Percentiles rank a stretch among this genome's conserved stretches.
phyloP scores from a whole-genome alignment of 2,888 invertebrate genomes.

The Agrilus mali region DNA sequence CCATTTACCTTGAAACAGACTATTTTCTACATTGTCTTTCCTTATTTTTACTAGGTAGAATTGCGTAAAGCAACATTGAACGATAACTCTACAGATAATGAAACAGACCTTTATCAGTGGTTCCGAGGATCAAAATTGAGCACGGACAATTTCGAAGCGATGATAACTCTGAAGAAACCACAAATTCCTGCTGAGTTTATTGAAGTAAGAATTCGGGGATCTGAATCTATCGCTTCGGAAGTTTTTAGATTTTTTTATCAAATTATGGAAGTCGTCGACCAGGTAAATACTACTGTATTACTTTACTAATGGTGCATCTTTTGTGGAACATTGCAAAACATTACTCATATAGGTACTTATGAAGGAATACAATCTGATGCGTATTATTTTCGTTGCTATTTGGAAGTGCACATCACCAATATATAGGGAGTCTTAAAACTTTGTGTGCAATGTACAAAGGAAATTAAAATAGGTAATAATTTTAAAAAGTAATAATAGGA shows the following conservation, averaged over 20 bases:
- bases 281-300: constrained; percentile 28
- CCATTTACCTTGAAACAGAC: not conserved
- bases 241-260: constrained; percentile 61
- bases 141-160: constrained; percentile 52
- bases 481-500: too few relatives aligned
- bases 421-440: too few relatives aligned
- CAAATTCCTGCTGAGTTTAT: constrained; percentile 36
- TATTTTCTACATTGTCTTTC: too few relatives aligned
- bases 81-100: constrained; percentile 32
- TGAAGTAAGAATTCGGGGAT: constrained; percentile 55
- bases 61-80: constrained; percentile 25
- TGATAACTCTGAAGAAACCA: constrained; percentile 48
- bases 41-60: constrained; percentile 20
- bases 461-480: too few relatives aligned
- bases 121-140: constrained; percentile 57
- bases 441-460: too few relatives aligned
- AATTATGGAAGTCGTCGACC: constrained; percentile 47
- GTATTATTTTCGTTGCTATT: too few relatives aligned
- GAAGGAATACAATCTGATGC: too few relatives aligned
- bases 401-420: too few relatives aligned
- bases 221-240: constrained; percentile 39
- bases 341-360: too few relatives aligned
- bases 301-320: too few relatives aligned
- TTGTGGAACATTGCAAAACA: too few relatives aligned
- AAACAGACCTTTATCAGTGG: constrained; percentile 61